Evolutionary conservation across 1,140 invertebrate genomes (phyloP).

Genomic region (Hyposmocoma kahamanoa): DNA sequence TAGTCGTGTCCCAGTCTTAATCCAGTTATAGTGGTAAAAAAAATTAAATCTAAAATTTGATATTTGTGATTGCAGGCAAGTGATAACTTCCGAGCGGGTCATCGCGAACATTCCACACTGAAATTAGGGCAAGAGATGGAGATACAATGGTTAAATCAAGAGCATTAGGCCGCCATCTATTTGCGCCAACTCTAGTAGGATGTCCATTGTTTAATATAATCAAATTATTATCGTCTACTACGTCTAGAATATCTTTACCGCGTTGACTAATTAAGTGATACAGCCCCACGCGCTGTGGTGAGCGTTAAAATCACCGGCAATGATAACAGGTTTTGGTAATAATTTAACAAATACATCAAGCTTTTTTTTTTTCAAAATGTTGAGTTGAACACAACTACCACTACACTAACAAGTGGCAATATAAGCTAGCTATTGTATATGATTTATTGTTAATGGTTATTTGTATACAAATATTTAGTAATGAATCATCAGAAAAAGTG

Average conservation of each 20-base stretch:
- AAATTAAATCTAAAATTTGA: not conserved
- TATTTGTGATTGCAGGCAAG: slow-evolving; percentile 10
- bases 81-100: slow-evolving; percentile 16
- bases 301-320: slow-evolving; percentile 23
- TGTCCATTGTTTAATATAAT: slow-evolving; percentile 14
- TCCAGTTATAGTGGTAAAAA: not conserved
- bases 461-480: slow-evolving; percentile 1
- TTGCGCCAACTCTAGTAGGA: slow-evolving; percentile 11
- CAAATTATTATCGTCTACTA: slow-evolving; percentile 12
- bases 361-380: slow-evolving; percentile 10
- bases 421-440: slow-evolving; percentile 8
- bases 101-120: slow-evolving; percentile 11
- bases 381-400: slow-evolving; percentile 10
- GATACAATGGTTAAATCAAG: slow-evolving; percentile 14
- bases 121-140: not conserved
- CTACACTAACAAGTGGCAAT: slow-evolving; percentile 8
- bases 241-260: slow-evolving; percentile 4
- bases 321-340: slow-evolving; percentile 17
- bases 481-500: not conserved
- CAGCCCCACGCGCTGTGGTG: slow-evolving; percentile 17
- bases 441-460: slow-evolving; percentile 7
- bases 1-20: not conserved
- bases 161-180: slow-evolving; percentile 12
- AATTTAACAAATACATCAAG: slow-evolving; percentile 13
- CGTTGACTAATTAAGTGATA: not conserved